Base-by-base conservation (phyloP, 1,140 invertebrate genomes). In the Drosophila sp. region DNA sequence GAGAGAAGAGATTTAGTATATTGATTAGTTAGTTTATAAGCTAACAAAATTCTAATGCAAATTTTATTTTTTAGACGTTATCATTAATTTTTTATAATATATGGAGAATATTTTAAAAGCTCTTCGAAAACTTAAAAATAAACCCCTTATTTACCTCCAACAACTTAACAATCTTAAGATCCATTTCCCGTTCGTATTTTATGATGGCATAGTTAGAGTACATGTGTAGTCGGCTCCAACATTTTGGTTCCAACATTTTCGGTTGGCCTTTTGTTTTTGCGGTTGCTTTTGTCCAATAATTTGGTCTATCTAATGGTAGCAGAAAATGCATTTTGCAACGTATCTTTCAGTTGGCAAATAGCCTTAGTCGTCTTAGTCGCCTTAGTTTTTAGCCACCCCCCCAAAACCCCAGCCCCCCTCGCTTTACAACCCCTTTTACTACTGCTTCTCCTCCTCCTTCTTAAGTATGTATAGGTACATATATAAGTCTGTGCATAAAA, bases 271-370 rank as follows among this genome's bases (percentile, higher is more conserved):
- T 85, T 85, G 82, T 86, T 86, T 86, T 78, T 85, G 82, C 75
- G 71, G 83, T 72, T 73, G 66, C 71, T 67, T 76, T 79, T 79
- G 83, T 76, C 83, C 83, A 86, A 86, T 86, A 87, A 87, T 82
- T 86, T 81, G 82, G 82, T 87, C 71, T 82, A 86, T 83, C 83
- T 86, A 86, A 86, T 86, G 83, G 83, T 69, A 82, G 70, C 69
- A 62, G 54, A 74, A 67, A 86, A 87, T 86, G 82, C 82, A 87
- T 86, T 79, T 86, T 86, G 83, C 82, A 86, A 86, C 82, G 79
- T 86, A 86, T 86, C 82, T 86, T 23, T 64, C 68, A 66, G 75
- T 68, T 82, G 84, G 82, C 82, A 86, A 86, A 86, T 86, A 74
- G 82, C 83, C 83, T 87, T 87, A 87, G 82, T 76, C 79, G 66